Percentiles rank a stretch among this genome's conserved stretches.
phyloP scores from a whole-genome alignment of 2,113 vertebrate genomes.

The Cavia aperea region DNA sequence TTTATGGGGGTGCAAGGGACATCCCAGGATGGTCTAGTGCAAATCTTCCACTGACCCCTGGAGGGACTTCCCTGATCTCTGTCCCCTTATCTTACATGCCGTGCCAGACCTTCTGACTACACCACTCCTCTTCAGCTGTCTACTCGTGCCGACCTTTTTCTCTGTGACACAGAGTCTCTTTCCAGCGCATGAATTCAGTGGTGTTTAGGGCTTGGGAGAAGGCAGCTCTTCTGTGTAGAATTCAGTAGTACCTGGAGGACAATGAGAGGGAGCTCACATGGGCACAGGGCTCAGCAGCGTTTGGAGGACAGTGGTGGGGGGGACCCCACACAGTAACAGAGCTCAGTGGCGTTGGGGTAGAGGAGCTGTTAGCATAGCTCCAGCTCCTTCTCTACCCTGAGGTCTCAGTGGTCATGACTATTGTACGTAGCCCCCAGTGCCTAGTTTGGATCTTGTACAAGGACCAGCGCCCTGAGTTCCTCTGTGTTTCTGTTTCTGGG shows the following conservation, averaged over 20 bases:
- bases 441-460: neutral
- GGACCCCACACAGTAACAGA: neutral
- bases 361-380: neutral
- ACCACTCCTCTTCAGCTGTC: neutral
- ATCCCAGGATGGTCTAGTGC: neutral
- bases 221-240: neutral
- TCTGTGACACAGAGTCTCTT: neutral
- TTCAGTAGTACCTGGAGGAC: neutral
- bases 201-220: neutral
- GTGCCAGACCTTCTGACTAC: neutral
- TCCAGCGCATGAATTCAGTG: neutral
- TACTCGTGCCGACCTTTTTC: neutral
- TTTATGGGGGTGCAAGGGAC: neutral
- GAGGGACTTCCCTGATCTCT: neutral
- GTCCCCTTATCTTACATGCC: neutral
- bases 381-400: neutral
- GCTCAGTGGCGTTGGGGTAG: neutral
- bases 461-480: neutral
- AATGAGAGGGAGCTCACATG: neutral
- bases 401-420: neutral
- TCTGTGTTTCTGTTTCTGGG: neutral
- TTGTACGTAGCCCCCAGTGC: neutral
- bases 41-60: neutral
- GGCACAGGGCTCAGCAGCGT: neutral
- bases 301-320: neutral